Percentiles rank a stretch among this genome's conserved stretches.
Evolutionary conservation across 2,113 vertebrate genomes (phyloP).

Genomic region (Mesitornis unicolor): DNA sequence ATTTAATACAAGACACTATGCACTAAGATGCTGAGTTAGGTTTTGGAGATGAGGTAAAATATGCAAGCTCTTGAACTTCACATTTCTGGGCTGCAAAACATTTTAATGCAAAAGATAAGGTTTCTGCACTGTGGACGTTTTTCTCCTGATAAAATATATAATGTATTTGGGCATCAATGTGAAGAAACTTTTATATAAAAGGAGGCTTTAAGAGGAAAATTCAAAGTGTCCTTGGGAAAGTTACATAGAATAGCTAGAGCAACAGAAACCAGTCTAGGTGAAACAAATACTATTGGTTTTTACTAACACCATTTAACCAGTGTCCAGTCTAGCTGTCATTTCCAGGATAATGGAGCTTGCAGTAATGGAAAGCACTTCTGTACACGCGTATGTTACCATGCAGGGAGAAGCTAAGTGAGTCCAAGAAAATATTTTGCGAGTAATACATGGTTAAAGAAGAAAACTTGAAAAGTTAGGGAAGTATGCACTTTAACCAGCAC

Average conservation of each 20-base stretch:
- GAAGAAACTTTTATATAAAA: not conserved
- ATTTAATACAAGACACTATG: not conserved
- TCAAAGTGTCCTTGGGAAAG: not conserved
- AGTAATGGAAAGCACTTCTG: not conserved
- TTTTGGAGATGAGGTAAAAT: not conserved
- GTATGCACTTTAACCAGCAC: too few species aligned
- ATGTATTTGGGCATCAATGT: not conserved
- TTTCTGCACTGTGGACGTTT: slow-evolving; percentile 39
- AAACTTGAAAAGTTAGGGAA: not conserved
- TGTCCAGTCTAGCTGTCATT: not conserved
- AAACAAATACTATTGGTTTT: not conserved
- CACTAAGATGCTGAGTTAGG: not conserved
- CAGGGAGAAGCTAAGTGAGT: not conserved
- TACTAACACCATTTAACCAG: not conserved
- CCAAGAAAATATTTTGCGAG: not conserved
- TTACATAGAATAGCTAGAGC: not conserved
- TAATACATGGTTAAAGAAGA: not conserved
- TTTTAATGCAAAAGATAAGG: not conserved
- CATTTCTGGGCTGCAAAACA: not conserved
- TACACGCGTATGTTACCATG: rapidly evolving
- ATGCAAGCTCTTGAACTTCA: not conserved
- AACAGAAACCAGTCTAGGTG: not conserved
- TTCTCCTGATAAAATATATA: not conserved
- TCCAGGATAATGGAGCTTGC: not conserved
- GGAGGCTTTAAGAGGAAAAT: not conserved